These are phyloP conservation scores for Carabus problematicus DNA, from an alignment of 2,888 invertebrate species.

Conservation along the genomic window DNA sequence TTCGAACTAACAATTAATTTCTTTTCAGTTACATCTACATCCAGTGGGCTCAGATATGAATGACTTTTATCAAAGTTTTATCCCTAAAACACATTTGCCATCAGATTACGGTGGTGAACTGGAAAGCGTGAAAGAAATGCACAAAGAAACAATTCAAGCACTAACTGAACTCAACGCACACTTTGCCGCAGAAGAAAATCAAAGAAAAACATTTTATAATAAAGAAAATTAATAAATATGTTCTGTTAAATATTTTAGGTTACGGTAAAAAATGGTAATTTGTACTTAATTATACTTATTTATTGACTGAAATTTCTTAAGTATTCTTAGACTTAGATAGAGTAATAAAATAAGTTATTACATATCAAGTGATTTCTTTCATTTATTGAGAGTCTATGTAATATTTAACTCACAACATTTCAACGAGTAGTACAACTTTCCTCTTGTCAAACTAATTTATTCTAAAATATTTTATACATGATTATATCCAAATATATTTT, in stretches of 20 bases:
- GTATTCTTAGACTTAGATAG: no score
- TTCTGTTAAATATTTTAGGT: slow-evolving; percentile 8
- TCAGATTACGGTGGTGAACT: slow-evolving; percentile 69
- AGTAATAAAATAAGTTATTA: no score
- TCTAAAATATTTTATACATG: no score
- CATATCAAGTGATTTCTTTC: no score
- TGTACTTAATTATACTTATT: no score
- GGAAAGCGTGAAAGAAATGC: slow-evolving; percentile 51
- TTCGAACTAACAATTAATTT: neutral
- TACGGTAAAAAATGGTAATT: no score
- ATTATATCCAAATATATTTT: no score
- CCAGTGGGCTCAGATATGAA: slow-evolving; percentile 64
- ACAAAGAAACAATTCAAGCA: slow-evolving; percentile 48
- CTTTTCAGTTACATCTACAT: slow-evolving; percentile 68
- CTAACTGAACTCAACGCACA: slow-evolving; percentile 51
- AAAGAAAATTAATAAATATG: slow-evolving; percentile 19
- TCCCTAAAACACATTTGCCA: slow-evolving; percentile 67
- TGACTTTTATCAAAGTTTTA: slow-evolving; percentile 63
- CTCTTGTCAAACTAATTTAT: no score
- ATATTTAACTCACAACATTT: no score
- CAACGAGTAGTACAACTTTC: no score
- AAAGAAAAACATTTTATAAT: slow-evolving; percentile 39
- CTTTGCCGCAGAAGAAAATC: slow-evolving; percentile 53
- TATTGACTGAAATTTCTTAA: no score
- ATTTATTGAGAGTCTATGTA: no score